These are phyloP conservation scores for Ammodytes marinus DNA, from an alignment of 2,113 vertebrate species.

Conservation along the genomic window DNA sequence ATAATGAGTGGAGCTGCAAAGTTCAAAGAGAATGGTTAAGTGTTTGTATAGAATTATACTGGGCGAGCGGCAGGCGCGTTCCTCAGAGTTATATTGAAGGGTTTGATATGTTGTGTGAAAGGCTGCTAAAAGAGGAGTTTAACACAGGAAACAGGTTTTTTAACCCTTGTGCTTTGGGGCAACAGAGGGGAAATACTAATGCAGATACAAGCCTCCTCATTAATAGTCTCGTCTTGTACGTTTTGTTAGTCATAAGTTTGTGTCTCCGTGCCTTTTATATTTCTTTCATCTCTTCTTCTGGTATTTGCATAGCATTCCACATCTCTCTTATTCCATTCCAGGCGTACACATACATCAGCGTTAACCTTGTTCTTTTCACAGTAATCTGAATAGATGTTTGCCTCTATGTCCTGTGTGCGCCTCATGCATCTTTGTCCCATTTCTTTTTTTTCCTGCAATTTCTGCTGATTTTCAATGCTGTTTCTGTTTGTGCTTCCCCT, in stretches of 20 bases:
- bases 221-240: slow-evolving; percentile 11
- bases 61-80: slow-evolving; percentile 69
- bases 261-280: slow-evolving; percentile 10
- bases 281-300: slow-evolving; percentile 8
- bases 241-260: slow-evolving; percentile 22
- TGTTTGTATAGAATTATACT: slow-evolving; percentile 82
- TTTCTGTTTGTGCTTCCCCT: slow-evolving; percentile 33
- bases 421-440: slow-evolving; percentile 3
- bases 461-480: slow-evolving; percentile 53
- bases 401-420: slow-evolving; percentile 16
- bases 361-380: slow-evolving; percentile 55
- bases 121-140: slow-evolving; percentile 80
- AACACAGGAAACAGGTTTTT: slow-evolving; percentile 80
- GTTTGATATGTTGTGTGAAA: slow-evolving; percentile 85
- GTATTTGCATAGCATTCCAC: slow-evolving; percentile 15
- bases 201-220: slow-evolving; percentile 40
- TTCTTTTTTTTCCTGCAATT: slow-evolving; percentile 22
- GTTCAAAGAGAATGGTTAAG: slow-evolving; percentile 86
- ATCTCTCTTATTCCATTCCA: slow-evolving; percentile 8
- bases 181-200: slow-evolving; percentile 55
- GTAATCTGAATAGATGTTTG: slow-evolving; percentile 48
- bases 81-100: slow-evolving; percentile 79
- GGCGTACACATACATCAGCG: slow-evolving; percentile 14
- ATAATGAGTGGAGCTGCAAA: slow-evolving; percentile 80
- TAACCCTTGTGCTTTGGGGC: slow-evolving; percentile 77